A percentile compares a stretch with the other conserved stretches of the same genome.
These are phyloP conservation scores for Onchidella celtica DNA, from an alignment of 2,888 invertebrate genomes.

Conservation along the genomic window DNA sequence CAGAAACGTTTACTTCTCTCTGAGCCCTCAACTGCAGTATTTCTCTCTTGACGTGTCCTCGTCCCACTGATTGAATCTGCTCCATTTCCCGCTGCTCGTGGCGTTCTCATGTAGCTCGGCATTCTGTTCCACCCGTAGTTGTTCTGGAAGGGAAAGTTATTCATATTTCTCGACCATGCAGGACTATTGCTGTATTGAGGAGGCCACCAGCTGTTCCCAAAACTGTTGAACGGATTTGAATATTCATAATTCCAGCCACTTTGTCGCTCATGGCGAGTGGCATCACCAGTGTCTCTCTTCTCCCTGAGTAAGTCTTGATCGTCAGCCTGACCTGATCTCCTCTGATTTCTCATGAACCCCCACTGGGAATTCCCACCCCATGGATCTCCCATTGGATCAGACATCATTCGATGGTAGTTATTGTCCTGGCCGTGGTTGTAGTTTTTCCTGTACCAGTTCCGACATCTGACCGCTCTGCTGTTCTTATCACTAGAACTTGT, in stretches of 20 bases:
- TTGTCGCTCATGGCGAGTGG: neutral
- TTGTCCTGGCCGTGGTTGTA: neutral
- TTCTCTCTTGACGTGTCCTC: neutral
- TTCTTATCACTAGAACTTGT: neutral
- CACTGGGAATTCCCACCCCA: neutral
- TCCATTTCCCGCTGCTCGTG: neutral
- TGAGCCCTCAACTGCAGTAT: neutral
- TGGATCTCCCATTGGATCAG: neutral
- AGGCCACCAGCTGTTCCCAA: neutral
- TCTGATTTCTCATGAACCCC: neutral
- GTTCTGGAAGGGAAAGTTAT: too few species aligned
- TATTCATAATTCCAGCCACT: neutral
- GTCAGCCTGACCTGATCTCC: neutral
- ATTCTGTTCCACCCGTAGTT: neutral
- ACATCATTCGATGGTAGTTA: neutral
- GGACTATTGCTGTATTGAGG: neutral
- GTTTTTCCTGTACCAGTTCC: slow-evolving; percentile 12
- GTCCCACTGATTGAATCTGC: neutral
- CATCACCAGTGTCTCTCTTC: neutral
- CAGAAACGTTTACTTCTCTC: slow-evolving; percentile 16
- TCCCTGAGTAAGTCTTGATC: neutral
- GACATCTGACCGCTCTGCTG: slow-evolving; percentile 27
- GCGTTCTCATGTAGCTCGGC: neutral
- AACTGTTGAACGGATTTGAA: neutral
- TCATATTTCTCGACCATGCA: neutral